Evolutionary conservation across 2,888 invertebrate genomes (phyloP), one percentile per base, ranked within the genome.

Genomic region (Lutraria lutraria): DNA sequence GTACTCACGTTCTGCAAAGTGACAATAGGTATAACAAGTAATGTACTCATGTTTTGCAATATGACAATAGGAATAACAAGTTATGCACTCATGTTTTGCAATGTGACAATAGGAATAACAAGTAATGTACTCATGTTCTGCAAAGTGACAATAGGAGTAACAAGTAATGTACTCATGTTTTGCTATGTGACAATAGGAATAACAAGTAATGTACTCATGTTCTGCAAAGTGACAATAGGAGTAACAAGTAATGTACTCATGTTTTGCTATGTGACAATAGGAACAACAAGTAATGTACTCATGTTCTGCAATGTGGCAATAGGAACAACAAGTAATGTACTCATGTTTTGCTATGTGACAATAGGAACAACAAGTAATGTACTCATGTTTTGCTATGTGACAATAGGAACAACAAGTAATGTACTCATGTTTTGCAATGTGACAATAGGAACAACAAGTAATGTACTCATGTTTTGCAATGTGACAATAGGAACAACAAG

Each of bases 31-130:
- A 8, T 43, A 43, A 43, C 21, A 60, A 60, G 60, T 19, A 19
- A 60, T n/a, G 21, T 21, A 60, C 15, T 3, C 13, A 56, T 8
- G 8, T 43, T 43, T 8, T 43, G 43, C 43, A 43, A 43, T 21
- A n/a, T 60, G n/a, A 60, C 60, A 60, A 60, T 60, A 60, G 19
- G 21, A 6, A 8, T 43, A 43, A 43, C 21, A 60, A 60, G 60
- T 19, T 8, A 60, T n/a, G 21, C 15, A 60, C n/a, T n/a, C n/a
- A n/a, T 93, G 87, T 95, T 95, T 96, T 96, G 85, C 19, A 80
- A 85, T 3, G 16, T 34, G 31, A 79, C 19, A n/a, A 79, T 34
- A 34, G 16, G 34, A 21, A 13, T n/a, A 60, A 60, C 21, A 2
- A 16, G 56, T 19, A 60, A 21, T 6, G 0, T 21, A 21, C 19